These are phyloP conservation scores for Panthera tigris DNA, from an alignment of 2,113 vertebrate genomes.

Conservation along the genomic window DNA sequence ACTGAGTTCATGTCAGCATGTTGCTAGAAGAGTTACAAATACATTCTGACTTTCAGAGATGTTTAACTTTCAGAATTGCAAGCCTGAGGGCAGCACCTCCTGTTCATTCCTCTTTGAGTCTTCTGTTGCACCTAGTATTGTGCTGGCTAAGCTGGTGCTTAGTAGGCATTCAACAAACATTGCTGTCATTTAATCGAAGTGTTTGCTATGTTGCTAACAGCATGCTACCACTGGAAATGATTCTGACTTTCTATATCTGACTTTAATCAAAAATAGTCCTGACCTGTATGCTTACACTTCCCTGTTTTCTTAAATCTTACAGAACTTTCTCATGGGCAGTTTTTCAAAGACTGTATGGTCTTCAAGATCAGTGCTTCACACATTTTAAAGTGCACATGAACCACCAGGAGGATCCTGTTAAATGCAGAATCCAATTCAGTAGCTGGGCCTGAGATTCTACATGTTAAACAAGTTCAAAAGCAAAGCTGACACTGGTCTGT, in stretches of 20 bases:
- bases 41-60: not conserved
- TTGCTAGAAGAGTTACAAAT: not conserved
- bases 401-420: not conserved
- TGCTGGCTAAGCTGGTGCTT: not conserved
- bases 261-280: not conserved
- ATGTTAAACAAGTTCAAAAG: not conserved
- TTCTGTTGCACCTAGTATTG: no score
- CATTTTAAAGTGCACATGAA: not conserved
- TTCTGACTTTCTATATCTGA: not conserved
- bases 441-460: not conserved
- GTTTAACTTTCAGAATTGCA: not conserved
- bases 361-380: not conserved
- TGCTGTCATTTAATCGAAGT: not conserved
- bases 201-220: not conserved
- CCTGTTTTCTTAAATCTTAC: not conserved
- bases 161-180: not conserved
- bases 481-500: not conserved
- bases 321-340: not conserved
- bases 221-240: not conserved
- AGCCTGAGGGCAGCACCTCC: not conserved
- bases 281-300: not conserved
- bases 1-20: not conserved
- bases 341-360: not conserved
- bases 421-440: not conserved
- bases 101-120: not conserved